These are phyloP conservation scores for Hippocampus kuda DNA, from an alignment of 2,797 vertebrate genomes.

Conservation along the genomic window DNA sequence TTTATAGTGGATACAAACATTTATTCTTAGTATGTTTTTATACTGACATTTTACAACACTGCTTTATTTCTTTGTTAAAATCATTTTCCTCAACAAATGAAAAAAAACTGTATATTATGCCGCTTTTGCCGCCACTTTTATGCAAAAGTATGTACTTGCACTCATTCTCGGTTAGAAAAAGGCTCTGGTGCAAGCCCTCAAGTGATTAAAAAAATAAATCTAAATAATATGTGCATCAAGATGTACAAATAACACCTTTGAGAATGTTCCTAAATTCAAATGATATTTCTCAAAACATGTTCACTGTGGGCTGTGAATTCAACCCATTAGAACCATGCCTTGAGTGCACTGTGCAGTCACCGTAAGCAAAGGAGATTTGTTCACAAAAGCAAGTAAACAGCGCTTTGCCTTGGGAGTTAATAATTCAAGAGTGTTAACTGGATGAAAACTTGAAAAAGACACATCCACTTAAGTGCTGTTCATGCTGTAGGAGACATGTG, in stretches of 20 bases:
- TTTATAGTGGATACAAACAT: no score
- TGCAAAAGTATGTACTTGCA: no score
- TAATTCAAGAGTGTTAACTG: constrained; percentile 3
- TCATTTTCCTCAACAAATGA: no score
- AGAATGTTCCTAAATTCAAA: background rate
- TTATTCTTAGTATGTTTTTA: background rate
- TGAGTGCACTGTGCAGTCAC: constrained; percentile 3
- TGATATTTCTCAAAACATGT: background rate
- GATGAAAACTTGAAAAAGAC: constrained; percentile 7
- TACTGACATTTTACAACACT: background rate
- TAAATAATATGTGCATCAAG: background rate
- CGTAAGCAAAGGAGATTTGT: constrained; percentile 7
- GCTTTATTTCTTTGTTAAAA: background rate
- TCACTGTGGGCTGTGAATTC: background rate
- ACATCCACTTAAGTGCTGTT: constrained; percentile 6
- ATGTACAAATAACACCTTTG: background rate
- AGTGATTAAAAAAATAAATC: no score
- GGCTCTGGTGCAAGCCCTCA: no score
- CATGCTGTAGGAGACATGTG: background rate
- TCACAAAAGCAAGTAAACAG: constrained; percentile 12
- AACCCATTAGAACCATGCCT: background rate
- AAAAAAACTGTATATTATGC: no score
- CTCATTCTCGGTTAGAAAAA: no score
- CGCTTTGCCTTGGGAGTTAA: constrained; percentile 18
- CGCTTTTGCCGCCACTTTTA: no score